A percentile compares a stretch with the other conserved stretches of the same genome.
phyloP scores from a whole-genome alignment of 2,888 invertebrate species.

The Mesochorus sp. region DNA sequence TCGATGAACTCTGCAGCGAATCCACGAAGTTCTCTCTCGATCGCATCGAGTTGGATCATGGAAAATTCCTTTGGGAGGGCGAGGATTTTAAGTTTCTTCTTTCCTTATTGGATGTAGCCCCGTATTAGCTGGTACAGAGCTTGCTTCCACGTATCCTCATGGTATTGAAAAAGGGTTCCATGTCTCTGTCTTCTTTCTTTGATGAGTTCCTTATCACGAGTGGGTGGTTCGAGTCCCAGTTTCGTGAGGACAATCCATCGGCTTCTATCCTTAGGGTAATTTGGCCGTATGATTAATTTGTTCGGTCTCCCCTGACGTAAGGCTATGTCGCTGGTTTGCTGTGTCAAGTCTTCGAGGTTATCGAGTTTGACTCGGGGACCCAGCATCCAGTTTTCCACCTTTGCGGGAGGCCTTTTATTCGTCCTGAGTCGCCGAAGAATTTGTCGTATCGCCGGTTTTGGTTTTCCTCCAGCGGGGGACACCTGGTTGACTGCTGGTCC shows the following conservation, averaged over 20 bases:
- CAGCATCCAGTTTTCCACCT: too few species aligned
- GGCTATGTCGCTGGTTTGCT: too few species aligned
- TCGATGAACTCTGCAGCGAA: background rate
- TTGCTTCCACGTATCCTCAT: background rate
- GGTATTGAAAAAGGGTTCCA: background rate
- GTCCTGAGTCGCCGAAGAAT: too few species aligned
- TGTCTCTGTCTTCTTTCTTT: background rate
- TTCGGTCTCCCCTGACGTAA: background rate
- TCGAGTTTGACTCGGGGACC: background rate
- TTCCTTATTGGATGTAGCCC: background rate
- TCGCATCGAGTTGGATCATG: background rate
- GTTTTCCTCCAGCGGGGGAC: too few species aligned
- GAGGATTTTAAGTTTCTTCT: background rate
- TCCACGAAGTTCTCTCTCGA: background rate
- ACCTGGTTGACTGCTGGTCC: too few species aligned
- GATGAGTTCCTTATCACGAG: background rate
- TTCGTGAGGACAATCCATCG: background rate
- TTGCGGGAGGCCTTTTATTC: too few species aligned
- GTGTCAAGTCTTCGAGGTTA: background rate
- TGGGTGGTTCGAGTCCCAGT: background rate
- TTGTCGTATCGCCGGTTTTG: too few species aligned
- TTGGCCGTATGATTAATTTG: conserved; percentile 1
- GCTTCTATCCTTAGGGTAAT: background rate
- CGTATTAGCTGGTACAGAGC: background rate
- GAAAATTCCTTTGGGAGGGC: background rate